Conservation (phyloP, 2,888 invertebrate genomes). For the Caenorhabditis sp. region DNA sequence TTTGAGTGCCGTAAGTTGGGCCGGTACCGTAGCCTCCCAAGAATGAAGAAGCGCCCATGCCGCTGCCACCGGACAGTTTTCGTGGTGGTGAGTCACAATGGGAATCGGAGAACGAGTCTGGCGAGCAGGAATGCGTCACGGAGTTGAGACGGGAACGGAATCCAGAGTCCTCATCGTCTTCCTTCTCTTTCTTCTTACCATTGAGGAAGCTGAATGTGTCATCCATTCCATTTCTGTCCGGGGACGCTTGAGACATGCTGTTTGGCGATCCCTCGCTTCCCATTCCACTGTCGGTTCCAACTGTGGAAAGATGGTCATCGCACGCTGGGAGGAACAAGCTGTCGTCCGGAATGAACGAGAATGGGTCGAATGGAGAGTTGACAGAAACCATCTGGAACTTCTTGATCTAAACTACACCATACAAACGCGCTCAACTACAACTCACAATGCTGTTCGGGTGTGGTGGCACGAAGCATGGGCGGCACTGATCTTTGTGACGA, state of each 20-base stretch:
- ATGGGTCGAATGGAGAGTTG: slow-evolving; percentile 72
- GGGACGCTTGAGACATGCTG: slow-evolving; percentile 66
- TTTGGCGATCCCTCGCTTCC: slow-evolving; percentile 70
- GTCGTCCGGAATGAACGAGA: slow-evolving; percentile 72
- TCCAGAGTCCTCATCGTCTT: slow-evolving; percentile 81
- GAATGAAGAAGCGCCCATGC: slow-evolving; percentile 41
- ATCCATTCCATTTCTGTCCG: slow-evolving; percentile 62
- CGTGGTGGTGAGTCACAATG: slow-evolving; percentile 71
- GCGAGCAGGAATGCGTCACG: slow-evolving; percentile 74
- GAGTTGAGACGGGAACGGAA: slow-evolving; percentile 77
- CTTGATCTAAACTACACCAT: slow-evolving; percentile 19
- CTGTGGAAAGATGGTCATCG: slow-evolving; percentile 39
- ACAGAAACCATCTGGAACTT: slow-evolving; percentile 71
- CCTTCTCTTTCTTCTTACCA: slow-evolving; percentile 68
- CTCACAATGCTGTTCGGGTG: slow-evolving; percentile 67
- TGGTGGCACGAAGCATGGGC: slow-evolving; percentile 76
- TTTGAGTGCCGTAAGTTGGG: slow-evolving; percentile 66
- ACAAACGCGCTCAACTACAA: background rate
- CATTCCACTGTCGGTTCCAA: slow-evolving; percentile 70
- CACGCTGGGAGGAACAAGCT: slow-evolving; percentile 61
- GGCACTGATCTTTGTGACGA: slow-evolving; percentile 80
- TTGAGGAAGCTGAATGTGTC: slow-evolving; percentile 58
- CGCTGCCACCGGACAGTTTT: slow-evolving; percentile 63
- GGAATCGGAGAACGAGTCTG: slow-evolving; percentile 68
- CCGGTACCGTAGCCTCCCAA: slow-evolving; percentile 69